These are phyloP conservation scores for Turnix velox DNA, from an alignment of 2,113 vertebrate genomes.

Conservation along the genomic window DNA sequence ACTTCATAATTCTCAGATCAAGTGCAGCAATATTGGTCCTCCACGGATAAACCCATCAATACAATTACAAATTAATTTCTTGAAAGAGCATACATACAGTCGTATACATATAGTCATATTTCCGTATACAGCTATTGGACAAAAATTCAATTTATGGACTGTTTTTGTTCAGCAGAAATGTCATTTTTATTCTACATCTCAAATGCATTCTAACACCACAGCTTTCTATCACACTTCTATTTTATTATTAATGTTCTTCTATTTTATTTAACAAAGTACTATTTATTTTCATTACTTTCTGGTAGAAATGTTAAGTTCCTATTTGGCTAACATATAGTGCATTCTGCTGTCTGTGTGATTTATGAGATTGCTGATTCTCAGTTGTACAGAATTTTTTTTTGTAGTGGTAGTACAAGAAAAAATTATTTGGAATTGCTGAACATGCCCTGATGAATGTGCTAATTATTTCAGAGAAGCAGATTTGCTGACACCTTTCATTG, in stretches of 20 bases:
- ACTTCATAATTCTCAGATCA: constrained; percentile 11
- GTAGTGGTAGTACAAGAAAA: neutral
- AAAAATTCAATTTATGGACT: neutral
- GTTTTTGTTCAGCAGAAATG: neutral
- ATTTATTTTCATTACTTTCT: constrained; percentile 1
- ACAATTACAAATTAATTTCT: neutral
- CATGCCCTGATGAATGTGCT: constrained; percentile 1
- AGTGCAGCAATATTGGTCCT: neutral
- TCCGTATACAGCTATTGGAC: neutral
- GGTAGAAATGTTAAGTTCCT: neutral
- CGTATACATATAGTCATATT: too few relatives aligned
- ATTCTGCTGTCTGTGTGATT: constrained; percentile 44
- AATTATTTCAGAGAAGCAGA: constrained; percentile 24
- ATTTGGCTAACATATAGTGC: neutral
- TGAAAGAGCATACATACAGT: too few relatives aligned
- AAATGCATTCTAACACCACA: neutral
- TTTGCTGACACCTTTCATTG: constrained; percentile 3
- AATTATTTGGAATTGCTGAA: constrained; percentile 31
- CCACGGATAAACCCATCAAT: constrained; percentile 1
- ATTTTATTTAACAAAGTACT: constrained; percentile 24
- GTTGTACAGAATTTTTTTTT: too few relatives aligned
- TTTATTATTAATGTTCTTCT: neutral
- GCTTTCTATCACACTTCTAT: neutral
- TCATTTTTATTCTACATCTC: neutral
- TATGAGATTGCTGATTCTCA: constrained; percentile 33